Evolutionary conservation across 2,797 vertebrate species (phyloP).

Genomic region (Heliangelus exortis): DNA sequence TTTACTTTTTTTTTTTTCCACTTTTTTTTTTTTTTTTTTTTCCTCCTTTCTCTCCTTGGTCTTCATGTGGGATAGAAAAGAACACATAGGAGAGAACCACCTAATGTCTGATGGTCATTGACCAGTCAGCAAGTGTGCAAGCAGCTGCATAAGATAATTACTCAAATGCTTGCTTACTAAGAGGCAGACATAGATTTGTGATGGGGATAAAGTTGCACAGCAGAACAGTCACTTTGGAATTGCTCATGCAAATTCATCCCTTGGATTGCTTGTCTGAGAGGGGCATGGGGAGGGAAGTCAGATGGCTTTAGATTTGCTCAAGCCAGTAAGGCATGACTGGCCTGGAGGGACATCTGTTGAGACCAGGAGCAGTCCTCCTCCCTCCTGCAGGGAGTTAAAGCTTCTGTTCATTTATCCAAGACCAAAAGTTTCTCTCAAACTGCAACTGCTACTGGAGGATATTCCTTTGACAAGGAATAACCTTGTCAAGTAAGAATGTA

Average conservation of each 20-base stretch:
- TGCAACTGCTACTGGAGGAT: not conserved
- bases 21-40: not conserved
- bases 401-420: not conserved
- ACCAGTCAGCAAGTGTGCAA: not conserved
- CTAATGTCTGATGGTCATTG: not conserved
- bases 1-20: not conserved
- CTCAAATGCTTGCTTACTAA: not conserved
- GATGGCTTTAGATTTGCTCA: not conserved
- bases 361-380: not conserved
- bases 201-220: not conserved
- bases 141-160: not conserved
- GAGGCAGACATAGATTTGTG: not conserved
- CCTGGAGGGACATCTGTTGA: not conserved
- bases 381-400: not conserved
- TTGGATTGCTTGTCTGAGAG: not conserved
- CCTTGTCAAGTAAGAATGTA: not conserved
- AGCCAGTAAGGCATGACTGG: not conserved
- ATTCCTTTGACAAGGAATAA: not conserved
- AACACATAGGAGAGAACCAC: not conserved
- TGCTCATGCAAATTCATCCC: not conserved
- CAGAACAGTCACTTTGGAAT: not conserved
- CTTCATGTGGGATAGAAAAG: not conserved
- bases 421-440: not conserved
- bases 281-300: not conserved
- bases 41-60: not conserved